Percentiles rank a stretch among this genome's conserved stretches.
phyloP scores from a whole-genome alignment of 2,888 invertebrate genomes.

The Drosophila siamana region DNA sequence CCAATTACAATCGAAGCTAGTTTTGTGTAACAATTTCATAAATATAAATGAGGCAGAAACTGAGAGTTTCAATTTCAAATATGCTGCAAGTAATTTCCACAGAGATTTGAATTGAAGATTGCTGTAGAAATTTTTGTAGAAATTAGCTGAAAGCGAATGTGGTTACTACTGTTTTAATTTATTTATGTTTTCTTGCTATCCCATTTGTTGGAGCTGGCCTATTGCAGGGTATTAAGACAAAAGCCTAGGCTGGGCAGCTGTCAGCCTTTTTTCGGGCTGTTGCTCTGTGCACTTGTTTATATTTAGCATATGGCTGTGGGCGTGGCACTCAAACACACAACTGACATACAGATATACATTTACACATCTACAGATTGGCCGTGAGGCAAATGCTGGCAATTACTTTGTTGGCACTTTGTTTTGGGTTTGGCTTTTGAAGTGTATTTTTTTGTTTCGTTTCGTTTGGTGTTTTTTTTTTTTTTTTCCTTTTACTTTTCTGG shows the following conservation, averaged over 20 bases:
- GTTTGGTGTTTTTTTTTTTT: not conserved
- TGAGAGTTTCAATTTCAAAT: not conserved
- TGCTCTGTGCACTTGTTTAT: constrained; percentile 46
- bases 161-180: too few species aligned
- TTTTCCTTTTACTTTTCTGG: constrained; percentile 8
- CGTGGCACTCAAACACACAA: constrained; percentile 34
- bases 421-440: constrained; percentile 56
- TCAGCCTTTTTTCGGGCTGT: constrained; percentile 19
- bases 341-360: constrained; percentile 6
- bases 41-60: not conserved
- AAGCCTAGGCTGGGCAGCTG: constrained; percentile 1
- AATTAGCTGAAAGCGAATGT: not conserved
- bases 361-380: constrained; percentile 25
- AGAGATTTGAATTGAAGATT: not conserved
- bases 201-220: not conserved
- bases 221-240: constrained; percentile 23
- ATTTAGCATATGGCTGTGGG: constrained; percentile 54
- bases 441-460: constrained; percentile 18
- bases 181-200: not conserved
- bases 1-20: not conserved
- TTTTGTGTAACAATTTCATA: not conserved
- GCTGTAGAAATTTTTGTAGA: too few species aligned
- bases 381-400: constrained; percentile 57
- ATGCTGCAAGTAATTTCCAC: not conserved
- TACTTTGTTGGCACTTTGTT: constrained; percentile 76